Percentiles rank a stretch among this genome's conserved stretches.
These are phyloP conservation scores for Dasyurus viverrinus DNA, from an alignment of 2,113 vertebrate genomes.

Conservation along the genomic window DNA sequence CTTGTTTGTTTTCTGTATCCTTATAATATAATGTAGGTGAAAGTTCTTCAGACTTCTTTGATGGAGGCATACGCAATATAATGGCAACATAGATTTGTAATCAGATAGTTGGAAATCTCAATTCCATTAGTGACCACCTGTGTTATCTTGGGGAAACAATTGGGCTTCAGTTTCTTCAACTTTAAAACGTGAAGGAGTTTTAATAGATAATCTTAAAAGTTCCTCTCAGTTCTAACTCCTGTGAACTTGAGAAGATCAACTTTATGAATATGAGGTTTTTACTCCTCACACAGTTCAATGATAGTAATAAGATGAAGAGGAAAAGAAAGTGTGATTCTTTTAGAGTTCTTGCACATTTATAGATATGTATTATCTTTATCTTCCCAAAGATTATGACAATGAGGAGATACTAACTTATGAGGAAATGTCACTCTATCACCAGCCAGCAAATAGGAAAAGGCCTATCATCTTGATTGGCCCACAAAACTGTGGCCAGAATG, in stretches of 20 bases:
- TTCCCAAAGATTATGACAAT: conserved; percentile 91
- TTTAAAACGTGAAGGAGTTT: not conserved
- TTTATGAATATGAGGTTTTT: not conserved
- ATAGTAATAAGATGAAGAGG: not conserved
- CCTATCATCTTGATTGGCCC: conserved; percentile 94
- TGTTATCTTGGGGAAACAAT: not conserved
- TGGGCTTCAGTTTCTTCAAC: not conserved
- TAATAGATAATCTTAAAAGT: not conserved
- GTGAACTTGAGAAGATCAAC: not conserved
- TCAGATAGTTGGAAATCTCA: too few species aligned
- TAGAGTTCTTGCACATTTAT: not conserved
- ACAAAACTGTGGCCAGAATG: conserved; percentile 93
- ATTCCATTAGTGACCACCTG: not conserved
- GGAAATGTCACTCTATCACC: conserved; percentile 98
- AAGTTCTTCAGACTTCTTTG: too few species aligned
- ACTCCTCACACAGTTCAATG: not conserved
- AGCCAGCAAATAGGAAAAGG: conserved; percentile 93
- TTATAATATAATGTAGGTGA: too few species aligned
- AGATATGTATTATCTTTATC: conserved; percentile 33
- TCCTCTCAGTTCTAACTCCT: not conserved
- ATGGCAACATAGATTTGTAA: too few species aligned
- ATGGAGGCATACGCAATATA: too few species aligned
- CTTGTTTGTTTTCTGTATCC: too few species aligned
- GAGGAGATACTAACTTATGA: conserved; percentile 97
- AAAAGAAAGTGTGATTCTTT: not conserved